Base-by-base conservation (phyloP, 2,888 invertebrate genomes). In the Cantharis nigra region DNA sequence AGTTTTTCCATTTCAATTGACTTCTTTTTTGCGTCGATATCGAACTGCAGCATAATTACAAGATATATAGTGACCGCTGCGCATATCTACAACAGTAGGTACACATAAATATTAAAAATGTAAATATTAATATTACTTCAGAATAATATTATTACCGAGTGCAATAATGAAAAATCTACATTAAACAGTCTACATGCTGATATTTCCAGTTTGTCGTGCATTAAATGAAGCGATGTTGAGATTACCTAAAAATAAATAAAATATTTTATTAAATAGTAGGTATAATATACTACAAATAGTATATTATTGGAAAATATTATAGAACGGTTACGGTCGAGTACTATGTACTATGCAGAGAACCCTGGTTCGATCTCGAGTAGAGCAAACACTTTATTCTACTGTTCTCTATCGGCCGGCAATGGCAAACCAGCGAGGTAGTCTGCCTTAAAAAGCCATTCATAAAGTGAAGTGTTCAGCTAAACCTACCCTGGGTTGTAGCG, bases 41-140 rank as follows among this genome's bases (percentile, higher is more conserved):
- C 83, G 67, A 83, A 82, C 72, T 84, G 84, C 5, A 84, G 69
- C 78, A 84, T 80, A 9, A 84, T 82, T 14, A 84, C 81, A n/a
- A 84, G 74, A 63, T 84, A 84, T 4, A 83, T 82, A 20, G 82
- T 83, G 9, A 81, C 74, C 20, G 82, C 78, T 13, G 81, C 81
- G 70, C 75, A 80, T 28, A 82, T 81, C 83, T 83, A 70, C 30
- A 82, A 82, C n/a, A 49, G 2, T n/a, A n/a, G n/a, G n/a, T 63
- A 18, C 72, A 26, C 5, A 26, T 3, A 74, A 49, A 4, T 20
- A 26, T 75, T 2, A 70, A 64, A 20, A 28, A 28, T 9, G 11
- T 14, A 9, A 18, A 63, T 64, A 13, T 23, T 30, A 72, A 75
- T 3, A 10, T 14, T 74, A 14, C 63, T 9, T 16, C 11, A 18